A percentile compares a stretch with the other conserved stretches of the same genome.
Conservation (phyloP, 2,113 vertebrate species). For the Chaetura pelagica region DNA sequence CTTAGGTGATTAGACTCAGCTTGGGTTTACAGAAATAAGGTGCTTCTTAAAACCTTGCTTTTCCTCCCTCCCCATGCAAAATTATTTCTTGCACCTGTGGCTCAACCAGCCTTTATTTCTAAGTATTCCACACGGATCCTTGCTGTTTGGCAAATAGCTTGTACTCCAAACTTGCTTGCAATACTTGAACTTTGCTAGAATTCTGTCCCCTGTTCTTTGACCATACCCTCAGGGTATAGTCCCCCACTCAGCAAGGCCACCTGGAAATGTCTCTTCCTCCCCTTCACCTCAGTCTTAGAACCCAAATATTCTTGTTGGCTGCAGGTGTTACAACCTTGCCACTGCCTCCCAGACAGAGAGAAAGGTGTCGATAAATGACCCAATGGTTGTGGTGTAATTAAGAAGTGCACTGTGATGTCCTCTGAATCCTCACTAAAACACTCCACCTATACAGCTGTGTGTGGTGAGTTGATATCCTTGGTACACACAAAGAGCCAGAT, state of each 20-base stretch:
- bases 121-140: background rate
- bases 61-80: background rate
- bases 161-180: background rate
- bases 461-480: background rate
- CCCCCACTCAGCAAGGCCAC: background rate
- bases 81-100: background rate
- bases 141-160: background rate
- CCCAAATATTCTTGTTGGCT: background rate
- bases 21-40: background rate
- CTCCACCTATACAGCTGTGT: background rate
- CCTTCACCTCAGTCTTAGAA: background rate
- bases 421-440: background rate
- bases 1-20: background rate
- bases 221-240: background rate
- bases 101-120: background rate
- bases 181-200: background rate
- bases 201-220: background rate
- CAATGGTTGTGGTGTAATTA: background rate
- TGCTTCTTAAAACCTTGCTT: background rate
- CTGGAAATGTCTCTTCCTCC: background rate
- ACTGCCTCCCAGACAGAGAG: background rate
- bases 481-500: background rate
- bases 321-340: background rate
- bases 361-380: background rate
- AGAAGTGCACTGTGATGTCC: background rate